Conservation (phyloP, 2,888 invertebrate genomes). For the Tenthredo amoena region DNA sequence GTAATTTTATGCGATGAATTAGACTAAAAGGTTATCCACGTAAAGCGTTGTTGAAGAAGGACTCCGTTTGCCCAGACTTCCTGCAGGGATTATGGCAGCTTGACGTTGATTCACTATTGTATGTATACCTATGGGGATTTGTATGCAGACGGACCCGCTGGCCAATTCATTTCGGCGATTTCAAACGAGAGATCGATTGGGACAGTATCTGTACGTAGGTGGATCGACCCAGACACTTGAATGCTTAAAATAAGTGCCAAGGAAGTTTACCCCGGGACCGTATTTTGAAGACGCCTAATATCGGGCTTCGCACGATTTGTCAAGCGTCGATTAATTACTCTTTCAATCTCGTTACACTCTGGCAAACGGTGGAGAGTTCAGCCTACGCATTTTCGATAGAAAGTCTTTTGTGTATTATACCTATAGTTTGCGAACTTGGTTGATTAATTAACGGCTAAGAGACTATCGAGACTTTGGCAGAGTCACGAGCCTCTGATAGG, state of each 20-base stretch:
- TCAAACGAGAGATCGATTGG: neutral
- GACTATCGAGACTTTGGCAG: conserved; percentile 27
- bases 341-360: conserved; percentile 1
- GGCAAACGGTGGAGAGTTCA: neutral
- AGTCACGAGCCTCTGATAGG: neutral
- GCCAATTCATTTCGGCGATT: neutral
- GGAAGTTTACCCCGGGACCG: neutral
- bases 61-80: conserved; percentile 23
- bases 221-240: neutral
- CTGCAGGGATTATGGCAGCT: conserved; percentile 7
- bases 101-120: neutral
- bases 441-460: conserved; percentile 33
- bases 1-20: conserved; percentile 70
- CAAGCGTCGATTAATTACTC: conserved; percentile 30
- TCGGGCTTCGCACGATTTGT: conserved; percentile 3
- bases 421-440: neutral
- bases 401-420: conserved; percentile 16
- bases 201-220: neutral
- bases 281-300: neutral
- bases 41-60: conserved; percentile 34
- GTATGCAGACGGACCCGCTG: neutral
- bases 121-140: neutral
- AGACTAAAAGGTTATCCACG: conserved; percentile 70
- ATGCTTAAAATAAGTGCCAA: neutral
- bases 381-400: neutral